Conservation (phyloP, 2,113 vertebrate species). For the Colius striatus region DNA sequence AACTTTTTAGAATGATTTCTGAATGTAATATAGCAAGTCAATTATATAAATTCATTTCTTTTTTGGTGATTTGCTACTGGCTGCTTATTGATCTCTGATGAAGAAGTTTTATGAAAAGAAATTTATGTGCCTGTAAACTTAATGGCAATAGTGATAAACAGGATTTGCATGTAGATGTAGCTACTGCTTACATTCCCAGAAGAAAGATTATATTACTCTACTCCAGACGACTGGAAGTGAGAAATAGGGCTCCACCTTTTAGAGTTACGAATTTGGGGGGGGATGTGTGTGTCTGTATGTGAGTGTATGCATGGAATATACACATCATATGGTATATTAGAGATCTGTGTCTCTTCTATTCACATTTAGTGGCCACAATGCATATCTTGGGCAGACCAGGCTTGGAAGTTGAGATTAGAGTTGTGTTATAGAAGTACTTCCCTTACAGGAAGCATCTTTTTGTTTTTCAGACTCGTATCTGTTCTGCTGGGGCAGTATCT, state of each 20-base stretch:
- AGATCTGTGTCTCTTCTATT: background rate
- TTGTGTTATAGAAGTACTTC: background rate
- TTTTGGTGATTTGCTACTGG: conserved; percentile 36
- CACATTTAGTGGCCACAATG: background rate
- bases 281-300: background rate
- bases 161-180: conserved; percentile 27
- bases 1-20: background rate
- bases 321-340: background rate
- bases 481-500: background rate
- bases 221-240: background rate
- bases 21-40: background rate
- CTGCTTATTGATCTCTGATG: conserved; percentile 48
- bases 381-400: background rate
- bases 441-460: rapidly evolving
- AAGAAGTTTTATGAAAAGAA: conserved; percentile 32
- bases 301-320: background rate
- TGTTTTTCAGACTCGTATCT: background rate
- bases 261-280: background rate
- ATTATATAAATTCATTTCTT: conserved; percentile 34
- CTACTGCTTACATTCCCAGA: background rate
- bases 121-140: conserved; percentile 39
- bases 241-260: background rate
- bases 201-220: background rate
- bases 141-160: conserved; percentile 8
- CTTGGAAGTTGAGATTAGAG: background rate